These are phyloP conservation scores for Eupithecia dodoneata DNA, from an alignment of 2,888 invertebrate species.

Conservation along the genomic window DNA sequence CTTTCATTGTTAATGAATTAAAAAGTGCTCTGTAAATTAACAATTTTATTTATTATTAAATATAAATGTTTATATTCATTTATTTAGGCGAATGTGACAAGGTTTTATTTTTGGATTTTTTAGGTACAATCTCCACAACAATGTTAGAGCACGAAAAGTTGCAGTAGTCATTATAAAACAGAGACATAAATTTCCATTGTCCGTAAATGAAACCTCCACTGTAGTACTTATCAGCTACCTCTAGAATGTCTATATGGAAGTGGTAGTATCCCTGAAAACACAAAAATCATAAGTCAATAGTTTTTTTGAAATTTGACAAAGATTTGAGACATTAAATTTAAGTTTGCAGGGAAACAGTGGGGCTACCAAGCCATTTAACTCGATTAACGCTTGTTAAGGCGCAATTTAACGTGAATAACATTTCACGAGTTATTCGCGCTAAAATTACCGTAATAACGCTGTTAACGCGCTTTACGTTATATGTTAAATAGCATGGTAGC, in stretches of 20 bases:
- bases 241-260: constrained; percentile 53
- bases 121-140: constrained; percentile 52
- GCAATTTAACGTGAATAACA: too few species aligned
- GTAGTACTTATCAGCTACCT: constrained; percentile 58
- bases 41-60: too few species aligned
- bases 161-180: constrained; percentile 59
- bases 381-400: too few species aligned
- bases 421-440: too few species aligned
- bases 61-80: not conserved
- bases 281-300: too few species aligned
- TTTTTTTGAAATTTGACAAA: too few species aligned
- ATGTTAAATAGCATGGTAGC: too few species aligned
- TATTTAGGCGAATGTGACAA: not conserved
- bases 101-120: constrained; percentile 21
- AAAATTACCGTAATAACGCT: too few species aligned
- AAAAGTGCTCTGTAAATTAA: not conserved
- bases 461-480: too few species aligned
- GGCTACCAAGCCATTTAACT: too few species aligned
- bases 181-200: constrained; percentile 56
- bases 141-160: constrained; percentile 60
- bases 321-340: too few species aligned
- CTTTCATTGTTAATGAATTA: not conserved
- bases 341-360: too few species aligned
- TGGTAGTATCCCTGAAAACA: constrained; percentile 57
- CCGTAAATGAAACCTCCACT: constrained; percentile 61